Evolutionary conservation across 2,797 vertebrate species (phyloP).

Genomic region (Apogon talboti): DNA sequence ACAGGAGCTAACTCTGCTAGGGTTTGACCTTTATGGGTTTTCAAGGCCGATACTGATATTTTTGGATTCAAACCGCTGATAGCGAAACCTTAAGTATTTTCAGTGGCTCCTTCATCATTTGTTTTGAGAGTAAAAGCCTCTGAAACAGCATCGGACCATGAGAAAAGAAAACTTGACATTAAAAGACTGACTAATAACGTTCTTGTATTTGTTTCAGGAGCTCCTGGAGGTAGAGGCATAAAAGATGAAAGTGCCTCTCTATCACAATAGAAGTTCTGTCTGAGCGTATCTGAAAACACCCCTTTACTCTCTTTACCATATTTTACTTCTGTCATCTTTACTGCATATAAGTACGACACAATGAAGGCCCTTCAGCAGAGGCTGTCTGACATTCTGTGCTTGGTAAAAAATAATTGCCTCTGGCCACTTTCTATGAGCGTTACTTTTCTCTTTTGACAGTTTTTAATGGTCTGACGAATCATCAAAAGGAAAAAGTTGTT

Average conservation of each 20-base stretch:
- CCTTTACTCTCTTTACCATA: conserved; percentile 1
- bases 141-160: conserved; percentile 32
- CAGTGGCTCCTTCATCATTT: conserved; percentile 37
- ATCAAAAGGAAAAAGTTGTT: too few relatives aligned
- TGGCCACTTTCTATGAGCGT: too few relatives aligned
- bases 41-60: conserved; percentile 65
- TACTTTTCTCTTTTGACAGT: too few relatives aligned
- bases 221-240: conserved; percentile 11
- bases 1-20: conserved; percentile 58
- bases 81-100: conserved; percentile 36
- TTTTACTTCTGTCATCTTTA: conserved; percentile 8
- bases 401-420: too few relatives aligned
- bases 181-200: conserved; percentile 32
- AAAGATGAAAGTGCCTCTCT: conserved; percentile 25
- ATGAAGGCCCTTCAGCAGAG: too few relatives aligned
- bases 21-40: conserved; percentile 69
- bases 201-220: conserved; percentile 28
- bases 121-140: conserved; percentile 14
- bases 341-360: too few relatives aligned
- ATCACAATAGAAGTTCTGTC: conserved; percentile 7
- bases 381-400: too few relatives aligned
- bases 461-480: too few relatives aligned
- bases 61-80: conserved; percentile 57
- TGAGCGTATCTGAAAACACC: conserved; percentile 1
- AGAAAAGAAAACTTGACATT: conserved; percentile 30